A percentile compares a stretch with the other conserved stretches of the same genome.
Conservation (phyloP, 2,888 invertebrate species). For the Acholoe squamosa region DNA sequence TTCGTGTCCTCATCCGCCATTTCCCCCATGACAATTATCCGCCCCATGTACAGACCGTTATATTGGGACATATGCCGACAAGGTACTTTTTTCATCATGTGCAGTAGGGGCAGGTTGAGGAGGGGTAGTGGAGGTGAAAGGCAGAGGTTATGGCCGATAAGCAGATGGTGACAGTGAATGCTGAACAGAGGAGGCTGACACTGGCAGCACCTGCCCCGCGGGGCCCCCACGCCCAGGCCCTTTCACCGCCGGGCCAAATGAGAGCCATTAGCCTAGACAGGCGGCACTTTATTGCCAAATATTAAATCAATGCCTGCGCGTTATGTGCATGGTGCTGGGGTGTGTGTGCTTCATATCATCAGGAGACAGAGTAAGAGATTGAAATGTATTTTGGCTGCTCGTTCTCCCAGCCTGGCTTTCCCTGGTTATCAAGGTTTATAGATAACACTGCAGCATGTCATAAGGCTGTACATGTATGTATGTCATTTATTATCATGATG, state of each 20-base stretch:
- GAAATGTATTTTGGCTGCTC: too few species aligned
- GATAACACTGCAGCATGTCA: too few species aligned
- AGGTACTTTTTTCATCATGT: background rate
- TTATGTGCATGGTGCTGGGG: background rate
- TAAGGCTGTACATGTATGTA: too few species aligned
- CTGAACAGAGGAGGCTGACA: background rate
- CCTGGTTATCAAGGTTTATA: too few species aligned
- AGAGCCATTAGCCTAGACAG: background rate
- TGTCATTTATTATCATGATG: too few species aligned
- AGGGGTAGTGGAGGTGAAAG: conserved; percentile 4
- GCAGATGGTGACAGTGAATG: conserved; percentile 25
- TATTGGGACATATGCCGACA: conserved; percentile 34
- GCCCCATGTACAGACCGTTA: background rate
- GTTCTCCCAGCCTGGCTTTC: too few species aligned
- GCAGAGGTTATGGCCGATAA: conserved; percentile 30
- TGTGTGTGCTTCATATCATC: too few species aligned
- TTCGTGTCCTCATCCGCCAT: background rate
- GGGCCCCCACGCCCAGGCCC: background rate
- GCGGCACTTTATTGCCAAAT: conserved; percentile 5
- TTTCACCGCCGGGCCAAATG: background rate
- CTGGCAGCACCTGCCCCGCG: conserved; percentile 5
- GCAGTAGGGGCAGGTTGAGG: background rate
- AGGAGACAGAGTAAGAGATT: too few species aligned
- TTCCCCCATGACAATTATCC: background rate
- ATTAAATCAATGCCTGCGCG: background rate